A percentile compares a stretch with the other conserved stretches of the same genome.
These are phyloP conservation scores for Hyposmocoma kahamanoa DNA, from an alignment of 1,140 invertebrate species.

Conservation along the genomic window DNA sequence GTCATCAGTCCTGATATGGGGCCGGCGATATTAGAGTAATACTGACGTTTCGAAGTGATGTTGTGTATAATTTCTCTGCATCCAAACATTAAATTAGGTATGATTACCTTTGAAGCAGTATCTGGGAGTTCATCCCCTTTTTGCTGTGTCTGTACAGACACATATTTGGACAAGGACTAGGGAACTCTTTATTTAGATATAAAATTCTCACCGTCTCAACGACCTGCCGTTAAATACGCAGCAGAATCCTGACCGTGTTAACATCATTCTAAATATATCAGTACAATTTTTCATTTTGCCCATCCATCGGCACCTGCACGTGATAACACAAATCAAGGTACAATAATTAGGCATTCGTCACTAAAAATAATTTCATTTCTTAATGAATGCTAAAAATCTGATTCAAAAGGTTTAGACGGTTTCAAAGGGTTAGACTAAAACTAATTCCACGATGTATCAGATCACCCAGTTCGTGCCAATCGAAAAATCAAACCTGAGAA, in stretches of 20 bases:
- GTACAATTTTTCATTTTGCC: neutral
- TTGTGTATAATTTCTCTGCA: neutral
- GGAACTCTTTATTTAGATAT: neutral
- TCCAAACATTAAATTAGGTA: neutral
- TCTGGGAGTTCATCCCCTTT: too few relatives aligned
- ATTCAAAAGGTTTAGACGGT: too few relatives aligned
- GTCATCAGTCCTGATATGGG: neutral
- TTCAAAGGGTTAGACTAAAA: neutral
- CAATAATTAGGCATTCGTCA: neutral
- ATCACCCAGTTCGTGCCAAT: neutral
- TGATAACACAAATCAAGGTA: neutral
- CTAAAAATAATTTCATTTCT: too few relatives aligned
- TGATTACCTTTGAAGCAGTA: neutral
- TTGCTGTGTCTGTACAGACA: too few relatives aligned
- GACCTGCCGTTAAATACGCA: neutral
- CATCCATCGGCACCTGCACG: neutral
- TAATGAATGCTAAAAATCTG: too few relatives aligned
- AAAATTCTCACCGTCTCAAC: neutral
- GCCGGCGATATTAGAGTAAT: neutral
- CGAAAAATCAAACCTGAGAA: neutral
- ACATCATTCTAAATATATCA: neutral
- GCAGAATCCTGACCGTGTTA: neutral
- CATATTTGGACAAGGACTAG: neutral
- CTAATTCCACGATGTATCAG: neutral
- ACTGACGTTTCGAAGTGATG: neutral